Percentiles rank a stretch among this genome's conserved stretches.
phyloP scores from a whole-genome alignment of 1,140 invertebrate genomes.

The Hesperophylax magnus region DNA sequence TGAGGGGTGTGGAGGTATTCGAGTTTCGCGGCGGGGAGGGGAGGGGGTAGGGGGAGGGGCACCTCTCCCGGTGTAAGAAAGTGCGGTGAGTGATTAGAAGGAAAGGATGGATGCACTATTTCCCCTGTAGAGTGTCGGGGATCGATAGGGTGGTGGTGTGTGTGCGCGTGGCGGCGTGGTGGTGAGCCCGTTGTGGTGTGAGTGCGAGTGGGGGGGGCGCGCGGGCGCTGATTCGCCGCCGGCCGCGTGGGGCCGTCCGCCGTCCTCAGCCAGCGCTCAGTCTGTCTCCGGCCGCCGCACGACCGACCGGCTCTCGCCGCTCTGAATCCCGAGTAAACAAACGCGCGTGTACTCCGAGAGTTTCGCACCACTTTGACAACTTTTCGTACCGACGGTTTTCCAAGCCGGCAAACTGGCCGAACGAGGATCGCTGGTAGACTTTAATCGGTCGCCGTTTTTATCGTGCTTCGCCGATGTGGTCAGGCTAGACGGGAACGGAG shows the following conservation, averaged over 20 bases:
- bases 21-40: no score
- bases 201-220: slow-evolving; percentile 22
- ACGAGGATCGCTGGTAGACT: slow-evolving; percentile 49
- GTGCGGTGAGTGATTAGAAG: neutral
- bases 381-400: slow-evolving; percentile 1
- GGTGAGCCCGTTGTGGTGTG: neutral
- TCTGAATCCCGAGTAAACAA: slow-evolving; percentile 32
- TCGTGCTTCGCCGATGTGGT: slow-evolving; percentile 55
- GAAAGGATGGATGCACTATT: slow-evolving; percentile 16
- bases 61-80: neutral
- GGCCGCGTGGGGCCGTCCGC: slow-evolving; percentile 40
- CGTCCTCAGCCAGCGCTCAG: neutral
- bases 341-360: slow-evolving; percentile 34
- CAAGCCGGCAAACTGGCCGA: slow-evolving; percentile 46
- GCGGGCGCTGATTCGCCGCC: slow-evolving; percentile 38
- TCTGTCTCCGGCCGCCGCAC: slow-evolving; percentile 41
- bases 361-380: slow-evolving; percentile 20
- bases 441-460: slow-evolving; percentile 50
- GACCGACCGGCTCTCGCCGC: slow-evolving; percentile 29
- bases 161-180: neutral
- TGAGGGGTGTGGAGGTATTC: neutral
- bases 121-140: slow-evolving; percentile 12
- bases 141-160: slow-evolving; percentile 42
- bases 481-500: slow-evolving; percentile 20
- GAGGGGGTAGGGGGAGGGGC: neutral